A percentile compares a stretch with the other conserved stretches of the same genome.
phyloP scores from a whole-genome alignment of 2,113 vertebrate genomes.

The Anarrhichthys ocellatus region DNA sequence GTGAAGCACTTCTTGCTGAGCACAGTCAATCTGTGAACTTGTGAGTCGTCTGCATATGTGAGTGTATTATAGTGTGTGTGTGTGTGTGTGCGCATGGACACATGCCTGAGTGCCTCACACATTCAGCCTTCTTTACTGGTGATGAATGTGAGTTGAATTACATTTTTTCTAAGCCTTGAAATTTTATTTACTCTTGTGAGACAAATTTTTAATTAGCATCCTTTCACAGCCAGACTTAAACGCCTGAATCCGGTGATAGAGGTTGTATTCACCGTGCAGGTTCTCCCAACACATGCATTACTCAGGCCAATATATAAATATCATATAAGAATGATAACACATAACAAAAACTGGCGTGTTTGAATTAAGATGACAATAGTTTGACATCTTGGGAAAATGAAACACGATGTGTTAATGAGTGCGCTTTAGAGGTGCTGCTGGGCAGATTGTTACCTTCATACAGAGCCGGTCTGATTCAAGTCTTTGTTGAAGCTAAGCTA shows the following conservation, averaged over 20 bases:
- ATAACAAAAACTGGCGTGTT: background rate
- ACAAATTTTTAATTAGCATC: constrained; percentile 54
- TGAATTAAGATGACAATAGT: background rate
- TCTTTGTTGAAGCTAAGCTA: background rate
- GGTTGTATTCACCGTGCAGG: constrained; percentile 10
- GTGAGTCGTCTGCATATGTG: constrained; percentile 50
- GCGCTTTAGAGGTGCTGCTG: background rate
- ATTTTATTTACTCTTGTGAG: constrained; percentile 43
- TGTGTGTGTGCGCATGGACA: background rate
- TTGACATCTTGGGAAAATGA: background rate
- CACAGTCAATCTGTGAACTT: constrained; percentile 73
- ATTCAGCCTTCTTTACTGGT: constrained; percentile 30
- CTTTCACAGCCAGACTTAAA: constrained; percentile 24
- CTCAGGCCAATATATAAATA: background rate
- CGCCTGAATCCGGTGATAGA: background rate
- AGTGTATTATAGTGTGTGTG: constrained; percentile 8
- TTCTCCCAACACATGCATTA: background rate
- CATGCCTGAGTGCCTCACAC: constrained; percentile 20
- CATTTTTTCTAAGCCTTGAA: constrained; percentile 10
- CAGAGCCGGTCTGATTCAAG: background rate
- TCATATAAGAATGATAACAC: background rate
- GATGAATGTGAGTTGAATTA: constrained; percentile 38
- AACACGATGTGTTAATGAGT: background rate
- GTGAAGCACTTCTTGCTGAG: constrained; percentile 80
- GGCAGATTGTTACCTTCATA: background rate